Conservation (phyloP, 1,140 invertebrate species). For the Reticulitermes speratus region DNA sequence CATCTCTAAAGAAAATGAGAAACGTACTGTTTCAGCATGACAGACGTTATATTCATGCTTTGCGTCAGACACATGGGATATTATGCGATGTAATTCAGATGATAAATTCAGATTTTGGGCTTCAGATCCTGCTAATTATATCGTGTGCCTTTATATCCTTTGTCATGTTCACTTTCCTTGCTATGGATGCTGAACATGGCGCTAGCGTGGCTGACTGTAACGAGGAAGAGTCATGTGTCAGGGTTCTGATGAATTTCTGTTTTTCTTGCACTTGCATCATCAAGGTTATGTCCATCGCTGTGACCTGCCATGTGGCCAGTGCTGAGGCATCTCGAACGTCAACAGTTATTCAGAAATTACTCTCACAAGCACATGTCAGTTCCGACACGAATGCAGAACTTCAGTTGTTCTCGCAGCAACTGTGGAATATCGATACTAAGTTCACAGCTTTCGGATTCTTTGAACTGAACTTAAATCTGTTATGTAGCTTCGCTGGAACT, state of each 20-base stretch:
- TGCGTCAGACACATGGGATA: neutral
- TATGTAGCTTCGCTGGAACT: neutral
- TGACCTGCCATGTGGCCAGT: neutral
- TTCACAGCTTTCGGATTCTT: constrained; percentile 9
- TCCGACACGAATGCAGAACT: neutral
- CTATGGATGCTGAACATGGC: neutral
- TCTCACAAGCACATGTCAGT: neutral
- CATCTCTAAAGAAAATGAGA: neutral
- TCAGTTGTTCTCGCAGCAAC: neutral
- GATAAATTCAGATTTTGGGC: neutral
- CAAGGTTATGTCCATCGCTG: neutral
- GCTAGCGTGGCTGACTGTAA: neutral
- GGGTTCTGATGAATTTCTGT: neutral
- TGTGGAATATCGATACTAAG: neutral
- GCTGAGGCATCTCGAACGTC: neutral
- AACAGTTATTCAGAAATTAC: neutral
- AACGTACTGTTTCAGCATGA: neutral
- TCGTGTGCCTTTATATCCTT: neutral
- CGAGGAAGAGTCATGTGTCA: neutral
- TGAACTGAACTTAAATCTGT: neutral
- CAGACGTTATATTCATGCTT: neutral
- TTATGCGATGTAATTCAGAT: neutral
- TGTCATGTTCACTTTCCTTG: neutral
- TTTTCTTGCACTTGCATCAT: neutral
- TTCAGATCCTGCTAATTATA: neutral